Percentiles rank a stretch among this genome's conserved stretches.
Conservation (phyloP, 2,797 vertebrate species). For the Cryptoblepharus egeriae region DNA sequence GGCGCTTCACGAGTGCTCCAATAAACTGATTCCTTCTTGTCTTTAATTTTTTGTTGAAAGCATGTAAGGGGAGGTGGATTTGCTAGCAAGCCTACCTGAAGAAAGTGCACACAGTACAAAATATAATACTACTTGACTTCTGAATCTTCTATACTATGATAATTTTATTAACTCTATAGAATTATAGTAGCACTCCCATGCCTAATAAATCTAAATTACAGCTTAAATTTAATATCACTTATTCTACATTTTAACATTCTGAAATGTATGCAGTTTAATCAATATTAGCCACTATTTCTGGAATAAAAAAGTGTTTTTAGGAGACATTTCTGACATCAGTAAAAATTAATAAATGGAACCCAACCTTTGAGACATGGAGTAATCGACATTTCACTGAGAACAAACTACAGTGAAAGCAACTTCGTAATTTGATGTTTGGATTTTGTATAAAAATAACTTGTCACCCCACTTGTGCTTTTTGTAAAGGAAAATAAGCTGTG, state of each 20-base stretch:
- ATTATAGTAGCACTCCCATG: not conserved
- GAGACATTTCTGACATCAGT: not conserved
- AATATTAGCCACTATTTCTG: slow-evolving; percentile 11
- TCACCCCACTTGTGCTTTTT: not conserved
- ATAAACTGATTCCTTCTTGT: slow-evolving; percentile 81
- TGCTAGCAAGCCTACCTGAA: slow-evolving; percentile 77
- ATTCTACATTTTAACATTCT: not conserved
- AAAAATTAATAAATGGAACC: not conserved
- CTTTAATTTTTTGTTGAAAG: slow-evolving; percentile 82
- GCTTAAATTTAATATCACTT: slow-evolving; percentile 11
- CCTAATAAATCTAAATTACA: not conserved
- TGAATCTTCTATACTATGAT: not conserved
- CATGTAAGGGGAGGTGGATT: slow-evolving; percentile 79
- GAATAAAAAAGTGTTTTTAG: not conserved
- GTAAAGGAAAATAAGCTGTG: not conserved
- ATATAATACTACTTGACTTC: slow-evolving; percentile 24
- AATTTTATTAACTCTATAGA: not conserved
- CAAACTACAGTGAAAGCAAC: not conserved
- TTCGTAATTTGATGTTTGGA: not conserved
- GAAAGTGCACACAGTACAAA: slow-evolving; percentile 55
- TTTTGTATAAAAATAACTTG: not conserved
- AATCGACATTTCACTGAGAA: not conserved
- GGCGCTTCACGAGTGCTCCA: slow-evolving; percentile 73
- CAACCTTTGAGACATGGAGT: not conserved
- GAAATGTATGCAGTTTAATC: not conserved